Base-by-base conservation (phyloP, 92 coral and sea anemone genomes). In the Epizoanthus fatuus region DNA sequence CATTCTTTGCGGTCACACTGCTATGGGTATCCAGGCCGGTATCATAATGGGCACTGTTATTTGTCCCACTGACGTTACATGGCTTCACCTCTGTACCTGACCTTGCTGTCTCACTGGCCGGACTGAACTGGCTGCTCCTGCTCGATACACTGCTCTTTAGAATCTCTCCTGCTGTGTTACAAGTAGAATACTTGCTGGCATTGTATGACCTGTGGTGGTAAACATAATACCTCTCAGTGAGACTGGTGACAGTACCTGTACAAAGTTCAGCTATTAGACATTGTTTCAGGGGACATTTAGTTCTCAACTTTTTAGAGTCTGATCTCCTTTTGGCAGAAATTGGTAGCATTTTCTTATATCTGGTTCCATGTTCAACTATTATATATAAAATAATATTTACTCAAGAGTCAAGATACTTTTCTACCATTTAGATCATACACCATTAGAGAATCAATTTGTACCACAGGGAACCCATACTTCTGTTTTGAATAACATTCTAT, bases 141-240 rank as follows among this genome's bases (percentile, higher is more conserved):
- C 17, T 22, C n/a, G 69, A 59, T 0, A 77, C 4, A 17, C 51
- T 64, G 47, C 20, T 79, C 72, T 90, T 90, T n/a, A 84, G 86
- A 7, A 84, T 69, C 73, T 93, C 91, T 5, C 89, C 90, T 62
- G 81, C 70, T 1, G 96, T 86, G 78, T 87, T 87, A 2, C 60
- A 80, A 51, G 93, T 93, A 56, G 96, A 90, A 75, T 94, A 94
- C 86, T 94, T 94, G 89, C 91, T 87, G 75, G 98, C 98, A 93
- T 93, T 91, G 39, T 94, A 94, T 16, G 88, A 90, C 84, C 98
- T 94, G 84, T 7, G 84, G 73, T 32, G 17, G 17, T 52, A 63
- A 20, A 42, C 14, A 42, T 63, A 44, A 7, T 44, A 44, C 8
- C 49, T 44, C 7, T 44, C 49, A 44, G 7, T 2, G 0, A 44